phyloP scores from a whole-genome alignment of 1,140 invertebrate species.

The Mizuhopecten yessoensis region DNA sequence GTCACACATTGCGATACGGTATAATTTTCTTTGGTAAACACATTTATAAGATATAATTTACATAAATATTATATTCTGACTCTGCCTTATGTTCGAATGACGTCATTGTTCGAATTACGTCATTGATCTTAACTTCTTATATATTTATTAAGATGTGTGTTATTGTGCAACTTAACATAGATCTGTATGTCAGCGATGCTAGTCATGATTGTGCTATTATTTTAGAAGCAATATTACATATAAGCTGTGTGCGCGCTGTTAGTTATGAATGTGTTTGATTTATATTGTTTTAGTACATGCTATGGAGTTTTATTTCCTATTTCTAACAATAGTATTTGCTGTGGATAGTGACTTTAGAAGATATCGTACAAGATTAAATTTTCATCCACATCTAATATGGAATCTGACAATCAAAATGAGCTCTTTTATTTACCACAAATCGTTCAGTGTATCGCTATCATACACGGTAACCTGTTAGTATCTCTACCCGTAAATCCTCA shows the following conservation, averaged over 20 bases:
- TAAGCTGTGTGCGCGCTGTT: not conserved
- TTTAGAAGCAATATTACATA: not conserved
- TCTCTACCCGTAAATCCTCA: not conserved
- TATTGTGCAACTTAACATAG: too few species aligned
- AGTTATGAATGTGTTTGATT: not conserved
- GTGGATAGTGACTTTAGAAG: not conserved
- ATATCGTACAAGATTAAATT: not conserved
- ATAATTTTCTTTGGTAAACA: too few species aligned
- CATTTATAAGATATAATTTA: too few species aligned
- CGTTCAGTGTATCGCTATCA: not conserved
- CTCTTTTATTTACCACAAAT: too few species aligned
- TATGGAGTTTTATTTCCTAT: not conserved
- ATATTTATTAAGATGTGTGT: not conserved
- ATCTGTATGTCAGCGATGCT: not conserved
- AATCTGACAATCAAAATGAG: too few species aligned
- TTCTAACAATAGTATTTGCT: not conserved
- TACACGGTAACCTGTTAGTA: not conserved
- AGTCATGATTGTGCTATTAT: not conserved
- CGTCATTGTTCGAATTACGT: not conserved
- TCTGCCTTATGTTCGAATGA: not conserved
- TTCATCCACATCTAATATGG: not conserved
- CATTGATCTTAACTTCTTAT: not conserved
- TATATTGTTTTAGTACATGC: not conserved
- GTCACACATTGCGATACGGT: too few species aligned
- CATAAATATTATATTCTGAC: not conserved